Conservation (phyloP, 2,888 invertebrate species). For the Trachelus troglodyta region DNA sequence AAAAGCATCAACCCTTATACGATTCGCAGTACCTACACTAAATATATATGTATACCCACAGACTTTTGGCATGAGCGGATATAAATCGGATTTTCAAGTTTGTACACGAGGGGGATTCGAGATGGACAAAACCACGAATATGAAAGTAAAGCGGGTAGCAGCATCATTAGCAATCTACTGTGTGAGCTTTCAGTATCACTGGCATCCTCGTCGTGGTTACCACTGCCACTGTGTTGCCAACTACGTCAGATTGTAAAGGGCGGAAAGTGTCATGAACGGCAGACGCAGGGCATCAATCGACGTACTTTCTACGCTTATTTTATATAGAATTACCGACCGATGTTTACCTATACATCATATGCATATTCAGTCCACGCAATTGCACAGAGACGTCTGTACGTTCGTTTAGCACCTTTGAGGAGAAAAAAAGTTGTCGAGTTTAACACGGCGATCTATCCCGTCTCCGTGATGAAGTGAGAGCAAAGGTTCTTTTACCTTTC, state of each 20-base stretch:
- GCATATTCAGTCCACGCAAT: neutral
- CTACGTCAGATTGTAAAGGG: neutral
- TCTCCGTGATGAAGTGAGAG: neutral
- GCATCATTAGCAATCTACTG: conserved; percentile 6
- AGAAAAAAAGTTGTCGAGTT: neutral
- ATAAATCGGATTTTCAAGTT: neutral
- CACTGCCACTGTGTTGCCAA: neutral
- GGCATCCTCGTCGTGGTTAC: neutral
- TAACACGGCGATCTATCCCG: neutral
- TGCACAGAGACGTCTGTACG: neutral
- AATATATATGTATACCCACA: neutral
- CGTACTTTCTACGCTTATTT: conserved; percentile 27
- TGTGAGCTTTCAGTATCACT: neutral
- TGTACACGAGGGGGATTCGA: neutral
- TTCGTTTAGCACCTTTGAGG: neutral
- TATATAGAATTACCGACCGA: neutral
- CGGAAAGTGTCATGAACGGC: neutral
- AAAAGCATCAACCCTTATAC: neutral
- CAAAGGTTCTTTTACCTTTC: neutral
- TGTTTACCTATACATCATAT: neutral
- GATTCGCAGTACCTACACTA: neutral
- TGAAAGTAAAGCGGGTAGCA: neutral
- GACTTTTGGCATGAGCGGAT: neutral
- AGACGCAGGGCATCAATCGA: conserved; percentile 24
- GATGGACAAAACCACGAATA: neutral